Evolutionary conservation across 2,797 vertebrate genomes (phyloP).

Genomic region (Chanos chanos): DNA sequence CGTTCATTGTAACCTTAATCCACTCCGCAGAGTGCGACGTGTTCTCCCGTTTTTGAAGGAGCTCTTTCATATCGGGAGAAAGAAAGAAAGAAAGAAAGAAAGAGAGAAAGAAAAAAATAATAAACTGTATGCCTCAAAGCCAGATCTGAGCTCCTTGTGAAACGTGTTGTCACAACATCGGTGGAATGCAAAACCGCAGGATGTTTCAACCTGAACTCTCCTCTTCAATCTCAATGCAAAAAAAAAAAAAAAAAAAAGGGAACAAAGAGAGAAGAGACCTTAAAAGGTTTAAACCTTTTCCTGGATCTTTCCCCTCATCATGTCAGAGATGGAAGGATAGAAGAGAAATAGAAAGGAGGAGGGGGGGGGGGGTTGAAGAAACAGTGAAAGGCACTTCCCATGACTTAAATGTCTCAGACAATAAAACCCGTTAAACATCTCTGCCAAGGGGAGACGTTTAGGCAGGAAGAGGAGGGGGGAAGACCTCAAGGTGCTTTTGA

Average conservation of each 20-base stretch:
- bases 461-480: constrained; percentile 2
- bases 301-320: neutral
- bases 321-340: constrained; percentile 2
- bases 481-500: constrained; percentile 5
- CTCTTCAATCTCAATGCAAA: constrained; percentile 52
- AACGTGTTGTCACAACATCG: constrained; percentile 76
- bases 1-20: constrained; percentile 70
- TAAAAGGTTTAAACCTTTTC: constrained; percentile 38
- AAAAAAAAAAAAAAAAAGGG: constrained; percentile 45
- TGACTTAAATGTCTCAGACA: constrained; percentile 24
- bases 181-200: constrained; percentile 60
- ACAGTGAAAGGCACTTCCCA: constrained; percentile 17
- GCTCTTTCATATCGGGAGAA: constrained; percentile 72
- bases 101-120: constrained; percentile 14
- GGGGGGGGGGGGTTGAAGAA: neutral
- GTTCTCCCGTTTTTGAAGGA: constrained; percentile 69
- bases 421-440: constrained; percentile 10
- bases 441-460: constrained; percentile 9
- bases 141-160: constrained; percentile 64
- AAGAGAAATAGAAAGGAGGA: neutral
- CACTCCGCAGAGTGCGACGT: constrained; percentile 64
- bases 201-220: constrained; percentile 61
- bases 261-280: constrained; percentile 52
- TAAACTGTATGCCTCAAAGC: constrained; percentile 58
- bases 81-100: constrained; percentile 58